Conservation (phyloP, 2,113 vertebrate species). For the Microtus pennsylvanicus region DNA sequence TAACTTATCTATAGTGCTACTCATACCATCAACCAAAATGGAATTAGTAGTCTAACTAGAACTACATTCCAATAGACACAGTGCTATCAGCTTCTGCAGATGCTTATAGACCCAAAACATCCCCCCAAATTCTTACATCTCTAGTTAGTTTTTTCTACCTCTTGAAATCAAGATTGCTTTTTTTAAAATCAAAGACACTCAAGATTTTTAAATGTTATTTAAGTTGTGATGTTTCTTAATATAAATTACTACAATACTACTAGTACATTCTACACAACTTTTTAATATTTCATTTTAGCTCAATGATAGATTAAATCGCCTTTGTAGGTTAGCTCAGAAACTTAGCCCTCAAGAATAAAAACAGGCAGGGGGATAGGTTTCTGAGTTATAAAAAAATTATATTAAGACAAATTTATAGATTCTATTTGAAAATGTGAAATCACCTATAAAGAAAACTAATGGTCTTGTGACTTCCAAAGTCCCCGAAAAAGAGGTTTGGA, state of each 20-base stretch:
- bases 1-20: neutral
- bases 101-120: neutral
- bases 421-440: neutral
- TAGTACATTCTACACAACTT: neutral
- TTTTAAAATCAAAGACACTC: neutral
- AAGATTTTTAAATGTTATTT: slow-evolving; percentile 25
- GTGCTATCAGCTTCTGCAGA: neutral
- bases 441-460: slow-evolving; percentile 25
- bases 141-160: neutral
- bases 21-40: neutral
- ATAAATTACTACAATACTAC: neutral
- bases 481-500: neutral
- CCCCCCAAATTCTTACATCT: neutral
- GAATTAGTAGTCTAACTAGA: neutral
- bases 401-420: slow-evolving; percentile 11
- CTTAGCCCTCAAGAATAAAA: neutral
- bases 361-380: neutral
- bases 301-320: neutral
- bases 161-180: neutral
- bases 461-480: neutral
- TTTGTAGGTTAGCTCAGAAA: slow-evolving; percentile 2
- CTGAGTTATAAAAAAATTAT: neutral
- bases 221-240: neutral
- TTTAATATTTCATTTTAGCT: neutral
- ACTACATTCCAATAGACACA: neutral